Evolutionary conservation across 1,140 invertebrate genomes (phyloP).

Genomic region (Brachionus rotundiformis): DNA sequence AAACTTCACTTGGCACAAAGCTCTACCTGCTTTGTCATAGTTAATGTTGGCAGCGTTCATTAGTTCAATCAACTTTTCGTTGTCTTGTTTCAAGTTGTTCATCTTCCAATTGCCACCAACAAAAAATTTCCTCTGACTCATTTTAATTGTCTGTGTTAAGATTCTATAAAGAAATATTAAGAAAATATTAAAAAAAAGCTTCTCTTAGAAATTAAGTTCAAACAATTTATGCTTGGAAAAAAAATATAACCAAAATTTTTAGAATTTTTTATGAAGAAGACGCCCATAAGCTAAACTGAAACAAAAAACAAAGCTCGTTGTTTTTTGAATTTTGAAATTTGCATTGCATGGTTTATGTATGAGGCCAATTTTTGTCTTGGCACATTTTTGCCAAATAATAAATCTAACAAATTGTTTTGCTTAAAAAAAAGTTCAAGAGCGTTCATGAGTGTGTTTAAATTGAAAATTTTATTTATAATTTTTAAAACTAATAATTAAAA

Average conservation of each 20-base stretch:
- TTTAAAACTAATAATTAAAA: neutral
- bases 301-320: conserved; percentile 29
- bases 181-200: too few relatives aligned
- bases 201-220: neutral
- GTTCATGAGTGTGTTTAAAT: conserved; percentile 17
- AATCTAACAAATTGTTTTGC: neutral
- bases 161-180: neutral
- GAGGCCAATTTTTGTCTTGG: neutral
- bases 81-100: conserved; percentile 74
- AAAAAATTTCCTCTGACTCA: conserved; percentile 76
- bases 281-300: neutral
- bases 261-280: neutral
- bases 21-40: conserved; percentile 68
- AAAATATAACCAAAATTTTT: conserved; percentile 8
- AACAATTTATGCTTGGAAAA: conserved; percentile 29
- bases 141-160: neutral
- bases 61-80: conserved; percentile 79
- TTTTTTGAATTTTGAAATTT: neutral
- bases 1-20: too few relatives aligned
- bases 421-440: conserved; percentile 25
- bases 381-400: neutral
- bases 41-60: conserved; percentile 76
- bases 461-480: conserved; percentile 10
- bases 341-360: neutral
- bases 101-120: conserved; percentile 99